Evolutionary conservation across 2,113 vertebrate genomes (phyloP).

Genomic region (Nerophis ophidion): DNA sequence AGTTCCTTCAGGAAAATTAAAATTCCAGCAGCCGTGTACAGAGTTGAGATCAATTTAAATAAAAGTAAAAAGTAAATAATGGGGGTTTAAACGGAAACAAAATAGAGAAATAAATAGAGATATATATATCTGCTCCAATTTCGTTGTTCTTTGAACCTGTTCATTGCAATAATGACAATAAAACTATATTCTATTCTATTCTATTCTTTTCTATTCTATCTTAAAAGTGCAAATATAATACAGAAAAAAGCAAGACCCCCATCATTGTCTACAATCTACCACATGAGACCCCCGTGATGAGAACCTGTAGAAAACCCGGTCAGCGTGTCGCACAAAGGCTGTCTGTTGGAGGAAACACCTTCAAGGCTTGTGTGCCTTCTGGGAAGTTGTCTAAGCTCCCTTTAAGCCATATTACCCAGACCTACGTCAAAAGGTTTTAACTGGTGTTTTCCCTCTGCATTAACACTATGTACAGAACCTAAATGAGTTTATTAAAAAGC

Average conservation of each 20-base stretch:
- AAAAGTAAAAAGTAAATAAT: too few relatives aligned
- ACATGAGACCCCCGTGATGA: background rate
- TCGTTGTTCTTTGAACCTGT: too few relatives aligned
- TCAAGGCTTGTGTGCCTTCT: constrained; percentile 47
- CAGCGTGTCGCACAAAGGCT: constrained; percentile 41
- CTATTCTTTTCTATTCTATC: too few relatives aligned
- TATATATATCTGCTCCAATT: too few relatives aligned
- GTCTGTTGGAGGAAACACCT: constrained; percentile 37
- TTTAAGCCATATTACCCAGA: constrained; percentile 55
- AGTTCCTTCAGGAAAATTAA: too few relatives aligned
- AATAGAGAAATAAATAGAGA: too few relatives aligned
- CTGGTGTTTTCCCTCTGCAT: constrained; percentile 50
- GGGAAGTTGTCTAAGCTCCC: constrained; percentile 54
- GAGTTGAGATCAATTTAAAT: too few relatives aligned
- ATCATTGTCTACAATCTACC: constrained; percentile 20
- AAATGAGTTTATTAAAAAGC: constrained; percentile 63
- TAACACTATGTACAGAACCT: constrained; percentile 51
- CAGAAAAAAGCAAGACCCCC: background rate
- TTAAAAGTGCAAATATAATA: background rate
- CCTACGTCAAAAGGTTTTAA: constrained; percentile 56
- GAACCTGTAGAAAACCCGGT: constrained; percentile 12
- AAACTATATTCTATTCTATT: too few relatives aligned
- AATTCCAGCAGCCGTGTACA: too few relatives aligned
- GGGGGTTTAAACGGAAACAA: too few relatives aligned
- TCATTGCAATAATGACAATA: too few relatives aligned